phyloP scores from a whole-genome alignment of 2,888 invertebrate species.

The Campoplex nolae region DNA sequence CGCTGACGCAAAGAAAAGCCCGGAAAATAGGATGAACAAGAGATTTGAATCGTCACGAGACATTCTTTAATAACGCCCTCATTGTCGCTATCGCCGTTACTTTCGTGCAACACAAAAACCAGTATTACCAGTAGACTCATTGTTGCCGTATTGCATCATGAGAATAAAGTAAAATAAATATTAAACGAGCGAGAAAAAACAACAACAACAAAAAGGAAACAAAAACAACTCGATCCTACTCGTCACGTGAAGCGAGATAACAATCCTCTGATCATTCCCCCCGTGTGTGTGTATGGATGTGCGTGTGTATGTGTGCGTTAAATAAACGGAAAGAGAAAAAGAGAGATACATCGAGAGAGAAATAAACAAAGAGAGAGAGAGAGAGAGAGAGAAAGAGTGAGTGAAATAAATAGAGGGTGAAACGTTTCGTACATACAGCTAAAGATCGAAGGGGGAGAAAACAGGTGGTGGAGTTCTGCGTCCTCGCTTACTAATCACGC shows the following conservation, averaged over 20 bases:
- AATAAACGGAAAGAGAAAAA: conserved; percentile 1
- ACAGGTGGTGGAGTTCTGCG: conserved; percentile 53
- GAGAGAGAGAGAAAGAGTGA: conserved; percentile 2
- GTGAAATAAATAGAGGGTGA: conserved; percentile 45
- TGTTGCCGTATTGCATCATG: conserved; percentile 22
- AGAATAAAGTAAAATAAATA: conserved; percentile 30
- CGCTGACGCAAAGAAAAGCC: not conserved
- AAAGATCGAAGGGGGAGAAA: conserved; percentile 53
- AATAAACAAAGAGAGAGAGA: not conserved
- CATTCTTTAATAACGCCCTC: conserved; percentile 44
- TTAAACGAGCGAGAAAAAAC: conserved; percentile 25
- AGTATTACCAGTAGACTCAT: conserved; percentile 10
- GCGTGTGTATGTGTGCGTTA: conserved; percentile 20
- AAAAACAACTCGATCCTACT: conserved; percentile 35
- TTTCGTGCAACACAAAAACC: conserved; percentile 27
- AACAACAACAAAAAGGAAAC: not conserved
- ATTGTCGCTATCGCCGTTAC: conserved; percentile 60
- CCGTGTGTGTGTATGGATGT: conserved; percentile 51
- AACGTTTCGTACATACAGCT: conserved; percentile 36
- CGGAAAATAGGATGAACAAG: not conserved
- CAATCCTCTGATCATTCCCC: conserved; percentile 35
- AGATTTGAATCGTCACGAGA: conserved; percentile 25
- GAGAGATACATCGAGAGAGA: conserved; percentile 15
- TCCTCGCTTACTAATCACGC: conserved; percentile 61
- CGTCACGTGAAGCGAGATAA: conserved; percentile 52